Base-by-base conservation (phyloP, 37 sponge, comb jelly and placozoan genomes). In the Chondrosia reniformis region DNA sequence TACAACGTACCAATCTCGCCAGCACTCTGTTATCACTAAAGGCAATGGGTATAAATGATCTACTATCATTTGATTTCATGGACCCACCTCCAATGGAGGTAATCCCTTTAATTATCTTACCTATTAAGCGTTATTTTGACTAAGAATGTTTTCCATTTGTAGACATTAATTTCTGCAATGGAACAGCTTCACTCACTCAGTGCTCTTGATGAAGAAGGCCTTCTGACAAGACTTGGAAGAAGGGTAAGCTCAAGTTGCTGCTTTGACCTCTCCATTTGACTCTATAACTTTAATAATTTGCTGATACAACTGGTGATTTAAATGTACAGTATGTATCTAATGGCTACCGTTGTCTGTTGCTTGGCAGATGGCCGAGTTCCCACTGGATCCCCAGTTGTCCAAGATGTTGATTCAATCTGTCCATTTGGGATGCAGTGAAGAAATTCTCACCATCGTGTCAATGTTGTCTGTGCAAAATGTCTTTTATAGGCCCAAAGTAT, bases 31-130 rank as follows among this genome's bases (percentile, higher is more conserved):
- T 97, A 75, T 83, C 87, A 0, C 87, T 97, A 44, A 97, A 97
- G 56, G 95, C 95, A 22, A 89, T 97, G 93, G 99, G 99, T 0
- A 95, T 97, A 66, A 97, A 97, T 57, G 99, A 97, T 39, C 83
- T 97, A 32, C 80, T 97, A 17, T 86, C 95, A 12, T 97, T 97
- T 81, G 99, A 97, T 44, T 97, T 97, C 87, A 97, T 97, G 99
- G 99, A 97, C 59, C 95, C 99, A 0, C 99, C 99, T 6, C 90
- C 98, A 43, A 91, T 92, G 89, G 96, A 92, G 84, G 90, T 90
- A 63, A n/a, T n/a, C n/a, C n/a, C n/a, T n/a, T n/a, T n/a, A n/a
- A n/a, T n/a, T n/a, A n/a, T n/a, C n/a, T n/a, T n/a, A n/a, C n/a
- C n/a, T n/a, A n/a, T n/a, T n/a, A n/a, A n/a, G 13, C 52, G 33